Conservation (phyloP, 2,888 invertebrate genomes). For the Molorchus minor region DNA sequence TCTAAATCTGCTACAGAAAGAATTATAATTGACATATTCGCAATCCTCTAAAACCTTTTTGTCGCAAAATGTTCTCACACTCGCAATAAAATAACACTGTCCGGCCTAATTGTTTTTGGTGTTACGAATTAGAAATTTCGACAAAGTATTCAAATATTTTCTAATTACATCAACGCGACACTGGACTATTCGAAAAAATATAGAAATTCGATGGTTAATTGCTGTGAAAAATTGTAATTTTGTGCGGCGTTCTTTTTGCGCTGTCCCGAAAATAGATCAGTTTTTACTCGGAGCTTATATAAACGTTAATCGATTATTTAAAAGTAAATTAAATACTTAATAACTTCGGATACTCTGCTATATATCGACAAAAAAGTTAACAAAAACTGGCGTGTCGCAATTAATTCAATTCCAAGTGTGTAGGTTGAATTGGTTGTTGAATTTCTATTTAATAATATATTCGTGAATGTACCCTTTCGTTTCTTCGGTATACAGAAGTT, state of each 20-base stretch:
- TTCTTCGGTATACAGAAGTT: too few relatives aligned
- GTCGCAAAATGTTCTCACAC: background rate
- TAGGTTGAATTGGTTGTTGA: too few relatives aligned
- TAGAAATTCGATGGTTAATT: conserved; percentile 19
- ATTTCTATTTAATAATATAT: too few relatives aligned
- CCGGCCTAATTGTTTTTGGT: conserved; percentile 14
- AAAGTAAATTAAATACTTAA: background rate
- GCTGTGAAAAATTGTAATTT: conserved; percentile 16
- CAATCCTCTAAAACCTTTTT: background rate
- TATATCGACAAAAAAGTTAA: too few relatives aligned
- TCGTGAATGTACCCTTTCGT: too few relatives aligned
- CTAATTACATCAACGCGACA: conserved; percentile 11
- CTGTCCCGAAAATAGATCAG: background rate
- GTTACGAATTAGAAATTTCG: conserved; percentile 20
- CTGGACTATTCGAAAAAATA: conserved; percentile 9
- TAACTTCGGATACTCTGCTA: background rate
- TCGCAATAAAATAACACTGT: background rate
- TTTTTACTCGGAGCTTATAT: background rate
- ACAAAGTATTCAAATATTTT: conserved; percentile 21
- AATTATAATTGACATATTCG: background rate
- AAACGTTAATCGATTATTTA: background rate
- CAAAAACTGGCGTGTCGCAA: too few relatives aligned
- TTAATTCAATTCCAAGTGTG: too few relatives aligned
- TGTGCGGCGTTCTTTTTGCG: conserved; percentile 5
- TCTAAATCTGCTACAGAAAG: background rate